phyloP scores from a whole-genome alignment of 1,140 invertebrate genomes.

The Delia radicum region DNA sequence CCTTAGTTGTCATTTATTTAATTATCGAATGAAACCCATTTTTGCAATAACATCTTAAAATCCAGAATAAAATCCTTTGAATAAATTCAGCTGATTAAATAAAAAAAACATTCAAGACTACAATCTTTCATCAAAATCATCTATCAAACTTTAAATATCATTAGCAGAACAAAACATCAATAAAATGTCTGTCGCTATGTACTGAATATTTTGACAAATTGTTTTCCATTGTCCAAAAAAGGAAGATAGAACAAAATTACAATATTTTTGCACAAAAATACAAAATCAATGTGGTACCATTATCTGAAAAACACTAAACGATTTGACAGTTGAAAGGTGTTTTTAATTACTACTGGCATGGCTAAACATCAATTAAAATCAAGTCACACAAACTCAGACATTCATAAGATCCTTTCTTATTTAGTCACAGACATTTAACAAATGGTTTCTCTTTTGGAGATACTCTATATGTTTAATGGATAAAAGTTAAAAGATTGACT shows the following conservation, averaged over 20 bases:
- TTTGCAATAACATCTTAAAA: neutral
- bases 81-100: neutral
- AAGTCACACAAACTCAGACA: neutral
- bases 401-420: neutral
- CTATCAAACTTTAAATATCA: neutral
- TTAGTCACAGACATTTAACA: neutral
- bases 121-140: neutral
- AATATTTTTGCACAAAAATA: neutral
- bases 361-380: neutral
- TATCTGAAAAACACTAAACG: neutral
- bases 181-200: neutral
- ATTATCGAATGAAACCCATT: too few species aligned
- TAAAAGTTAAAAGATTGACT: neutral
- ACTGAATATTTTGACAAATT: neutral
- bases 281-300: neutral
- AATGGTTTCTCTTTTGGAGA: neutral
- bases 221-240: neutral
- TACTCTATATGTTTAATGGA: neutral
- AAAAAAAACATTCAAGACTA: neutral
- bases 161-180: neutral
- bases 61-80: neutral
- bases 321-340: conserved; percentile 1
- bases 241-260: neutral
- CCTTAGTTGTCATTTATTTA: too few species aligned
- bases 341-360: neutral